Evolutionary conservation across 2,797 vertebrate species (phyloP).

Genomic region (Acrossocheilus wenchowensis): DNA sequence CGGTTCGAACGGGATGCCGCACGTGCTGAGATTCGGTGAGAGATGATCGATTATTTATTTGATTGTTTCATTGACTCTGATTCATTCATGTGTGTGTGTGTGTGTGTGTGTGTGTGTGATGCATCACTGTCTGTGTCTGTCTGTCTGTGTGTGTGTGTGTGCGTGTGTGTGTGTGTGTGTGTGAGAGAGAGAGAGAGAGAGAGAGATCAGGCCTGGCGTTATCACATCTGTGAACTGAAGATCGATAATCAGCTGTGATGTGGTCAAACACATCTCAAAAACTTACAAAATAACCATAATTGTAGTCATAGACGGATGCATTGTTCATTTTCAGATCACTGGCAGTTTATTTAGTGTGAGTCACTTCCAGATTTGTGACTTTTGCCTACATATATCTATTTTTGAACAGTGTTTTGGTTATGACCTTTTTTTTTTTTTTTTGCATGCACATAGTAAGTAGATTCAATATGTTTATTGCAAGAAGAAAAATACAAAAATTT

Average conservation of each 20-base stretch:
- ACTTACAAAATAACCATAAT: neutral
- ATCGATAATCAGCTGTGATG: constrained; percentile 10
- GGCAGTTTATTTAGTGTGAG: neutral
- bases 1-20: constrained; percentile 95
- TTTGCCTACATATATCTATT: neutral
- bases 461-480: neutral
- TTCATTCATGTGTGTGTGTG: neutral
- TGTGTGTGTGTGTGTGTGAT: neutral
- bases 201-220: neutral
- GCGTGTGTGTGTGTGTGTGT: neutral
- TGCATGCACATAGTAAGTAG: neutral
- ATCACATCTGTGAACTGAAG: neutral
- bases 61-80: constrained; percentile 29
- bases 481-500: neutral
- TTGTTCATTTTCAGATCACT: neutral
- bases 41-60: constrained; percentile 19
- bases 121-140: neutral
- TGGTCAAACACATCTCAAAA: neutral
- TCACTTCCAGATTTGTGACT: neutral
- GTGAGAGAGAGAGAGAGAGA: neutral
- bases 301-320: too few species aligned
- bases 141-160: neutral
- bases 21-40: constrained; percentile 99
- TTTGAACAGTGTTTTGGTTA: neutral
- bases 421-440: neutral